Evolutionary conservation across 2,113 vertebrate species (phyloP).

Genomic region (Scatophagus argus): DNA sequence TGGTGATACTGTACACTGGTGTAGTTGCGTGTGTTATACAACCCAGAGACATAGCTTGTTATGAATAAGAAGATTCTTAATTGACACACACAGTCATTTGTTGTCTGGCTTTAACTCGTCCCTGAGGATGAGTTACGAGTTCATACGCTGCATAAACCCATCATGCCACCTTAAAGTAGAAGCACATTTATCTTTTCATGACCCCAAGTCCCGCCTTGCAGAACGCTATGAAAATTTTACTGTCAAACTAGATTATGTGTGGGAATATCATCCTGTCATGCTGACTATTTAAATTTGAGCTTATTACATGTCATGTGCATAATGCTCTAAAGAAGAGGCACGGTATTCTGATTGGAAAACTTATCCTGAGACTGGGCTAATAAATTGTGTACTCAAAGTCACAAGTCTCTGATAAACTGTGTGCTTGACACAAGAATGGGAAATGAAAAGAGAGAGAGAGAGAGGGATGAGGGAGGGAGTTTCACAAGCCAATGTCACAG

Average conservation of each 20-base stretch:
- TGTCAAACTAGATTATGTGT: slow-evolving; percentile 35
- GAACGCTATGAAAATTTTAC: slow-evolving; percentile 38
- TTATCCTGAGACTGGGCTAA: slow-evolving; percentile 21
- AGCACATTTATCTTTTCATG: slow-evolving; percentile 42
- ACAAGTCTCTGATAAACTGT: slow-evolving; percentile 73
- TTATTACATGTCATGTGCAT: background rate
- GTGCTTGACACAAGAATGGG: slow-evolving; percentile 19
- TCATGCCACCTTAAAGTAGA: background rate
- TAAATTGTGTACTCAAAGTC: slow-evolving; percentile 63
- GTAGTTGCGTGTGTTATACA: background rate
- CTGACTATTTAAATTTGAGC: slow-evolving; percentile 25
- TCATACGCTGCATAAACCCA: background rate
- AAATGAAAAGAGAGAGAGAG: slow-evolving; percentile 13
- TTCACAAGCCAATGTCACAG: slow-evolving; percentile 56
- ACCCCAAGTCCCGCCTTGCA: background rate
- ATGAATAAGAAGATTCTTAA: too few species aligned
- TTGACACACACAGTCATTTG: too few species aligned
- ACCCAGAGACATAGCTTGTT: background rate
- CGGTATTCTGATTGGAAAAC: slow-evolving; percentile 11
- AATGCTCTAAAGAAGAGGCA: background rate
- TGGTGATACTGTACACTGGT: background rate
- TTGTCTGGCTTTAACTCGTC: too few species aligned
- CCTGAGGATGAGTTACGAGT: too few species aligned
- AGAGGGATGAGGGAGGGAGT: slow-evolving; percentile 17
- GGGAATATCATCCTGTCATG: slow-evolving; percentile 16